Conservation (phyloP, 2,888 invertebrate species). For the Eupeodes luniger region DNA sequence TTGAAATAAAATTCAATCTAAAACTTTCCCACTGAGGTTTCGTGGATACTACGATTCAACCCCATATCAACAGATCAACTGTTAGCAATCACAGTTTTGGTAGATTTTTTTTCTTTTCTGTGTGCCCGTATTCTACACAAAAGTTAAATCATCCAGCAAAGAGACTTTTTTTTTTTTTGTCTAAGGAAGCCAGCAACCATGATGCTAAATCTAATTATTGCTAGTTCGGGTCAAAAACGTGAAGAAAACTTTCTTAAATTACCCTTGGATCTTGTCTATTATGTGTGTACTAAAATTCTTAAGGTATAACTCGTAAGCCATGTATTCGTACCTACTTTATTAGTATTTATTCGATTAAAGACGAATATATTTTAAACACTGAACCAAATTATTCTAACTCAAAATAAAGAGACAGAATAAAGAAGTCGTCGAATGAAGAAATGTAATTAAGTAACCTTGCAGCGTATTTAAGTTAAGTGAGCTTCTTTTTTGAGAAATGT, state of each 20-base stretch:
- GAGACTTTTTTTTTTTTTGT: conserved; percentile 9
- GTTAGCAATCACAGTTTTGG: conserved; percentile 33
- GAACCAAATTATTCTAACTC: too few relatives aligned
- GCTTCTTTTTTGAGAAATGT: too few relatives aligned
- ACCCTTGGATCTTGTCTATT: background rate
- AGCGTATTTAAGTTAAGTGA: too few relatives aligned
- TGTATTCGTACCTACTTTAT: background rate
- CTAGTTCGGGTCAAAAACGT: conserved; percentile 60
- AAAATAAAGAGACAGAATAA: too few relatives aligned
- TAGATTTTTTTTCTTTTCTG: conserved; percentile 18
- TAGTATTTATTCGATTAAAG: too few relatives aligned
- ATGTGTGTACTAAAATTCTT: background rate
- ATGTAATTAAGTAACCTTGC: too few relatives aligned
- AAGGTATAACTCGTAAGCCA: background rate
- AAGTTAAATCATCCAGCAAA: conserved; percentile 17
- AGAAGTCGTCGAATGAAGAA: too few relatives aligned
- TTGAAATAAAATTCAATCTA: conserved; percentile 38
- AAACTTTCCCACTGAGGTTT: conserved; percentile 22
- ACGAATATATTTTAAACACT: too few relatives aligned
- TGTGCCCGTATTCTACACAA: background rate
- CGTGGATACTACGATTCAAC: background rate
- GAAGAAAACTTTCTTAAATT: conserved; percentile 48
- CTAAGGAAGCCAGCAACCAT: conserved; percentile 10
- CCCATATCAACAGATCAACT: conserved; percentile 26
- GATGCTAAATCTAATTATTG: conserved; percentile 57